Evolutionary conservation across 2,113 vertebrate species (phyloP).

Genomic region (Nyctereutes procyonoides): DNA sequence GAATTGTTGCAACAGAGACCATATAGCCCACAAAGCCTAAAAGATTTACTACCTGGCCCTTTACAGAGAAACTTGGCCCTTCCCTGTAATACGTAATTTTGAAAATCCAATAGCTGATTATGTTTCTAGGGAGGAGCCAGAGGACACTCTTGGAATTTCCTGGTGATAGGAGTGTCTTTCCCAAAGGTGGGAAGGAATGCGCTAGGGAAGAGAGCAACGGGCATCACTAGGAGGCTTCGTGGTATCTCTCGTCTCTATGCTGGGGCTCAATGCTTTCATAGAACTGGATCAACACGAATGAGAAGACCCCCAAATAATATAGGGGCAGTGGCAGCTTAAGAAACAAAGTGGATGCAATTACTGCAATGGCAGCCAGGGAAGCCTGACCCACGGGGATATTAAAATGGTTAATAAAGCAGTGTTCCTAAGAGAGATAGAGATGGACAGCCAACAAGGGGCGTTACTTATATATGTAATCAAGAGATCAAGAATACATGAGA

Average conservation of each 20-base stretch:
- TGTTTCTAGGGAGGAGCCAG: background rate
- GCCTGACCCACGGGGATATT: background rate
- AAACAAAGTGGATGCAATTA: background rate
- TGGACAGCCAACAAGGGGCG: background rate
- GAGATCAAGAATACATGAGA: background rate
- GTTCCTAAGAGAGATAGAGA: background rate
- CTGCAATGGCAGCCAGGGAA: background rate
- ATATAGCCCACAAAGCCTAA: background rate
- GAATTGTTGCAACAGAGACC: background rate
- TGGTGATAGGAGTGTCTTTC: background rate
- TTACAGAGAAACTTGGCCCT: background rate
- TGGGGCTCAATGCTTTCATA: background rate
- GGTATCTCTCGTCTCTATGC: background rate
- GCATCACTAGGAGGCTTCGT: background rate
- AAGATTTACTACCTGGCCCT: background rate
- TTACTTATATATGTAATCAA: background rate
- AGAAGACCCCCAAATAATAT: background rate
- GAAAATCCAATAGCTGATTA: background rate
- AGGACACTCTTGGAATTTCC: background rate
- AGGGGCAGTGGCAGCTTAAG: background rate
- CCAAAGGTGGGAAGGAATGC: background rate
- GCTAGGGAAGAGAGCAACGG: background rate
- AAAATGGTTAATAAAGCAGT: background rate
- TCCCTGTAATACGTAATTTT: background rate
- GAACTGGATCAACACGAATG: background rate